Percentiles rank a stretch among this genome's conserved stretches.
Evolutionary conservation across 92 coral and sea anemone genomes (phyloP).

Genomic region (Phenganax subtilis): DNA sequence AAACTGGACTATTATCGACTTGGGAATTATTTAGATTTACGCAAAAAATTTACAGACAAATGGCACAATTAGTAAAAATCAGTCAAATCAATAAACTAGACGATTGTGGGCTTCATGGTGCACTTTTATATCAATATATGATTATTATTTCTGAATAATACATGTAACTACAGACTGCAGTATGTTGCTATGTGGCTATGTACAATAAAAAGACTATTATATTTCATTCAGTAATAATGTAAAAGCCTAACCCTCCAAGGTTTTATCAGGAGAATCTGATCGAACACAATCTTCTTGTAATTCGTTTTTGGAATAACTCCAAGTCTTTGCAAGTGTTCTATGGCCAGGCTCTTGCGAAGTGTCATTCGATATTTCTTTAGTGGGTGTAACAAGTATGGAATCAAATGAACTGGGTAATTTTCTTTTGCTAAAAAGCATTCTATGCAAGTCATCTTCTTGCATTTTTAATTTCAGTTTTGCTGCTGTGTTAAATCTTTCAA

Average conservation of each 20-base stretch:
- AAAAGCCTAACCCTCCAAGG: neutral
- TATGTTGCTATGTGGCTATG: neutral
- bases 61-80: no score
- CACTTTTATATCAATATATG: no score
- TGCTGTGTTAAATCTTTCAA: slow-evolving; percentile 50
- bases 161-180: no score
- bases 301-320: neutral
- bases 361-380: neutral
- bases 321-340: neutral
- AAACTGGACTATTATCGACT: no score
- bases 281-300: neutral
- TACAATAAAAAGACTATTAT: neutral
- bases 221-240: neutral
- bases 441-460: slow-evolving; percentile 59
- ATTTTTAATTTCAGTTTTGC: slow-evolving; percentile 47
- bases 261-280: neutral
- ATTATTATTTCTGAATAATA: no score
- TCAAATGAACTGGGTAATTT: slow-evolving; percentile 27
- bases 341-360: neutral
- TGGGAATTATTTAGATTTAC: no score
- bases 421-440: slow-evolving; percentile 51
- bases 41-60: no score
- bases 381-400: slow-evolving; percentile 32
- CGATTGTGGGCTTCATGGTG: no score
- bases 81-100: no score